These are phyloP conservation scores for Leucophenga varia DNA, from an alignment of 1,140 invertebrate genomes.

Conservation along the genomic window DNA sequence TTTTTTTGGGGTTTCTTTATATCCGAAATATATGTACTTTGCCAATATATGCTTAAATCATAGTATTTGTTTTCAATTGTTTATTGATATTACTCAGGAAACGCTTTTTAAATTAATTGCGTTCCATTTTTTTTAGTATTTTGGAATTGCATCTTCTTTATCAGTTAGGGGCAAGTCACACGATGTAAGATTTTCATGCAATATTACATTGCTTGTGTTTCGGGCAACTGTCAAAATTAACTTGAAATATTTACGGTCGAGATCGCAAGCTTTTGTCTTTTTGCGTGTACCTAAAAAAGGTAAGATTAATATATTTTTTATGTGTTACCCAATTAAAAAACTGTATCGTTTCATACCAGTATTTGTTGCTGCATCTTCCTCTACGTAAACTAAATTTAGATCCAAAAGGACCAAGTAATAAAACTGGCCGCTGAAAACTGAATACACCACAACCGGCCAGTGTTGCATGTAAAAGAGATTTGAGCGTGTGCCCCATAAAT, in stretches of 20 bases:
- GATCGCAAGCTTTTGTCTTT: constrained; percentile 83
- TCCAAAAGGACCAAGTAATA: constrained; percentile 91
- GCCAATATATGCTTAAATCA: too few species aligned
- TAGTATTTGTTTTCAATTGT: too few species aligned
- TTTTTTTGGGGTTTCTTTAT: too few species aligned
- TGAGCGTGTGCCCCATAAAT: constrained; percentile 91
- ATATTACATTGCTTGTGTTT: too few species aligned
- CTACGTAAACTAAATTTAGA: constrained; percentile 82
- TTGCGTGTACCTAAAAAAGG: constrained; percentile 61
- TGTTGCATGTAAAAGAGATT: constrained; percentile 83
- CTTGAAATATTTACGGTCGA: constrained; percentile 82
- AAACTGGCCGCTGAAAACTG: constrained; percentile 86
- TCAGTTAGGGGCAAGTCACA: too few species aligned
- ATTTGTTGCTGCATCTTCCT: constrained; percentile 61
- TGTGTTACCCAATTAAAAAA: background rate
- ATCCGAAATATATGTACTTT: too few species aligned
- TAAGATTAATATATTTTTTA: background rate
- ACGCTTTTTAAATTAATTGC: too few species aligned
- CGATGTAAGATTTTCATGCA: too few species aligned
- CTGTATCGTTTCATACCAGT: constrained; percentile 1
- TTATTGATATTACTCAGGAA: too few species aligned
- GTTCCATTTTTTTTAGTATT: too few species aligned
- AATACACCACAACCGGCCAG: constrained; percentile 68
- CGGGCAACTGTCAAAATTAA: too few species aligned
- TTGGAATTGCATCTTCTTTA: too few species aligned